Conservation (phyloP, 2,888 invertebrate genomes). For the Lepidochrysops patricia region DNA sequence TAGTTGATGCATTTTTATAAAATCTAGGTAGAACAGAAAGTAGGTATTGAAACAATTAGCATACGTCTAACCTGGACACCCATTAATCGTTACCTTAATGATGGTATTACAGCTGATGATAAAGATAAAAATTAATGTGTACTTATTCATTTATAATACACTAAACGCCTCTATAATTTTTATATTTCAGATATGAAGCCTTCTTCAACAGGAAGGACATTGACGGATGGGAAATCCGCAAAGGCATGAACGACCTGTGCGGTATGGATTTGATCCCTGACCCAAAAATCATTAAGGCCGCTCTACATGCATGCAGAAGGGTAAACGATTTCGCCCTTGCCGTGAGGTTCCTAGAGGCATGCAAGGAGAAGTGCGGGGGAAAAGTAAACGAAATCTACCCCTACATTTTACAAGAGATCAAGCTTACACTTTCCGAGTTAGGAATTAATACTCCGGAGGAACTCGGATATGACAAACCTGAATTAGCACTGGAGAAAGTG, state of each 20-base stretch:
- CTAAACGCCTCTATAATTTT: background rate
- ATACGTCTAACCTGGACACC: too few species aligned
- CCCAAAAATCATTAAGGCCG: conserved; percentile 90
- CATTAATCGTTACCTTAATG: too few species aligned
- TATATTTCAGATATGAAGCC: conserved; percentile 78
- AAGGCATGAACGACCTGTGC: conserved; percentile 90
- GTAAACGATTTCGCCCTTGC: conserved; percentile 96
- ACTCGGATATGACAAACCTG: conserved; percentile 97
- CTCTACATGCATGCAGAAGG: conserved; percentile 91
- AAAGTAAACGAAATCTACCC: conserved; percentile 87
- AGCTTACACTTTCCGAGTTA: conserved; percentile 92
- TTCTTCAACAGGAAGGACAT: conserved; percentile 91
- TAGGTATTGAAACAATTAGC: background rate
- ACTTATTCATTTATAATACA: too few species aligned
- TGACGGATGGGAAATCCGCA: conserved; percentile 95
- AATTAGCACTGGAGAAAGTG: conserved; percentile 86
- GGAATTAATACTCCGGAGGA: conserved; percentile 96
- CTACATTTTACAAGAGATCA: conserved; percentile 90
- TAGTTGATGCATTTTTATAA: background rate
- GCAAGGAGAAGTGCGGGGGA: conserved; percentile 90
- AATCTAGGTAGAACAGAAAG: too few species aligned
- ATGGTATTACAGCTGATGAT: too few species aligned
- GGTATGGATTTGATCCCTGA: conserved; percentile 95
- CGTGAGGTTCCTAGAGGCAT: conserved; percentile 92
- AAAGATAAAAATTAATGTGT: too few species aligned